A percentile compares a stretch with the other conserved stretches of the same genome.
Evolutionary conservation across 2,888 invertebrate genomes (phyloP).

Genomic region (Aleiodes leptofemur): DNA sequence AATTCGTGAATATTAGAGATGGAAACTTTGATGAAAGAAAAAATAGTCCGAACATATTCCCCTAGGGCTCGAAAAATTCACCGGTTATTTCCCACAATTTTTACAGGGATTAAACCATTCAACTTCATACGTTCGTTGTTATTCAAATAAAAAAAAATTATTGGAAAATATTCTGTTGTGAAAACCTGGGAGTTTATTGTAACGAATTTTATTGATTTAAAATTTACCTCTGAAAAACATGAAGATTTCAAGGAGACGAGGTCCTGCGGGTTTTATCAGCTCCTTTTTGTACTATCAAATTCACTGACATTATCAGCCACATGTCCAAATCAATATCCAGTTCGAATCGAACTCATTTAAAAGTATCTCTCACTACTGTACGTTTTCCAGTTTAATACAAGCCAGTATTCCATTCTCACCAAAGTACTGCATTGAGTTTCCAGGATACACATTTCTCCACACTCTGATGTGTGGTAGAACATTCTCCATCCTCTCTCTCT

Average conservation of each 20-base stretch:
- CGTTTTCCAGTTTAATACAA: conserved; percentile 24
- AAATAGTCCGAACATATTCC: neutral
- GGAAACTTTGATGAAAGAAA: neutral
- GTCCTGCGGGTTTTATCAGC: too few species aligned
- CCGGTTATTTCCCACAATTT: neutral
- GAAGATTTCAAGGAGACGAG: too few species aligned
- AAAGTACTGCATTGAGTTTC: conserved; percentile 15
- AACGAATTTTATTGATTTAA: too few species aligned
- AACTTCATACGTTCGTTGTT: too few species aligned
- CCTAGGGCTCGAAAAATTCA: neutral
- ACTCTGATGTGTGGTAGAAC: conserved; percentile 33
- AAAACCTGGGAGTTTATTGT: too few species aligned
- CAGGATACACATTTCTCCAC: conserved; percentile 22
- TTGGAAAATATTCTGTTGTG: too few species aligned
- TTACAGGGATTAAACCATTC: too few species aligned
- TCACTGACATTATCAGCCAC: neutral
- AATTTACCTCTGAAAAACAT: too few species aligned
- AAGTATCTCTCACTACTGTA: neutral
- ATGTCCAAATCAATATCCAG: conserved; percentile 26
- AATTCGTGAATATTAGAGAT: neutral
- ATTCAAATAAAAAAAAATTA: too few species aligned
- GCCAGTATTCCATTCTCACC: conserved; percentile 1
- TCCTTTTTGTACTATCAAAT: too few species aligned
- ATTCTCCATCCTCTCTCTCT: conserved; percentile 31
- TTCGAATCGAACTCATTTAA: conserved; percentile 9